Evolutionary conservation across 92 coral and sea anemone genomes (phyloP), one percentile per base, ranked within the genome.

Genomic region (Scolanthus callimorphus): DNA sequence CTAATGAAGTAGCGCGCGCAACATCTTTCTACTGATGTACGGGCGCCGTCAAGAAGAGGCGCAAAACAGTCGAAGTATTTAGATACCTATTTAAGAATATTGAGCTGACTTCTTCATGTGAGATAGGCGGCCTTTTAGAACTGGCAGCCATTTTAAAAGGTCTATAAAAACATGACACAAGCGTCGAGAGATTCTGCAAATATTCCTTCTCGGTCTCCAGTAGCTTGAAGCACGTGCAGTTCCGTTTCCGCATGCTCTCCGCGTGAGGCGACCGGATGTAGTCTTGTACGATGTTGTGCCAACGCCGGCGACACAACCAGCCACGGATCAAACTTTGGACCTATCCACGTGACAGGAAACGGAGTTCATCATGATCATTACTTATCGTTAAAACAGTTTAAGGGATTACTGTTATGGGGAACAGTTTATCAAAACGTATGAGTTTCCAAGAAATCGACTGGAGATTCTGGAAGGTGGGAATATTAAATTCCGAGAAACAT

Each of bases 201-300:
- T 94, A 94, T 39, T 89, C 95, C 57, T 81, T 77, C 52, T 94
- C 99, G 0, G 85, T 79, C 62, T 88, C 96, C 56, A 94, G 89
- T 78, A 94, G 67, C 44, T 77, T 82, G 64, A 94, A 94, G 65
- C 96, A 89, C 51, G 87, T 74, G 20, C 79, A 76, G 78, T 94
- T 94, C 59, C 99, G 70, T 24, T 84, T 85, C 60, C 97, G 85
- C 90, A 94, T 94, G 82, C 99, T 94, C 76, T 90, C 96, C 51
- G 99, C 99, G 63, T 94, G 99, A 17, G 96, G 96, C n/a, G 99
- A 94, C 51, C 96, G 81, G 72, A 94, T 94, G 80, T 94, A 94
- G 49, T 89, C 77, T 66, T 89, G 96, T 4, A 94, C 99, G 10
- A 94, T 85, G 53, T 52, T 89, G 83, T 94, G 83, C 99, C 99